Conservation (phyloP, 2,888 invertebrate genomes). For the Thymelicus lineola region DNA sequence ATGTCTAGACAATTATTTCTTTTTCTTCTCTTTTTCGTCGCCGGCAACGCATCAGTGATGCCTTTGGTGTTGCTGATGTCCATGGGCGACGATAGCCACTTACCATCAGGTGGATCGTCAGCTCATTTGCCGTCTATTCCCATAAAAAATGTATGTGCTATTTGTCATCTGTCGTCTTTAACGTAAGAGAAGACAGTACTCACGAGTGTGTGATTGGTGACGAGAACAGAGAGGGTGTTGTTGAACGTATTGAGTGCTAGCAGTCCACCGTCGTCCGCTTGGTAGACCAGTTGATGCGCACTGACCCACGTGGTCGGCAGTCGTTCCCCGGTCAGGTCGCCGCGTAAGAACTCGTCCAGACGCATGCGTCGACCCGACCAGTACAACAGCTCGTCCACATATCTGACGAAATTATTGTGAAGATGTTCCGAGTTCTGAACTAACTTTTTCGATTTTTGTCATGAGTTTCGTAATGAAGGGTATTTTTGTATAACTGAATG, state of each 20-base stretch:
- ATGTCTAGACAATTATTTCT: no score
- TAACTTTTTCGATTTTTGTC: no score
- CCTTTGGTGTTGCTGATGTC: no score
- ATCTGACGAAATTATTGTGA: slow-evolving; percentile 71
- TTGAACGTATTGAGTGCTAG: slow-evolving; percentile 91
- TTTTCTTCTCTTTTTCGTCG: no score
- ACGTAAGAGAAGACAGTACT: slow-evolving; percentile 59
- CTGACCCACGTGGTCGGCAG: slow-evolving; percentile 93
- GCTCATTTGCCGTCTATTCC: no score
- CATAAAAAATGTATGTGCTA: no score
- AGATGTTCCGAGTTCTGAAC: no score
- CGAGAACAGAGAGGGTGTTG: slow-evolving; percentile 91
- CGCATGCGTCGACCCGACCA: slow-evolving; percentile 95
- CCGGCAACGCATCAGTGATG: no score
- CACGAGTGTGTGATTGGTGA: slow-evolving; percentile 94
- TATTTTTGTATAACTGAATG: no score
- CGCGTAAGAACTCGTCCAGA: slow-evolving; percentile 93
- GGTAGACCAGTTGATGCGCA: slow-evolving; percentile 93
- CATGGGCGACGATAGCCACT: no score
- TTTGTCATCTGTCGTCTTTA: not conserved
- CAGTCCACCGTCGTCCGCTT: slow-evolving; percentile 93
- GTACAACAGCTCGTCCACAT: slow-evolving; percentile 95
- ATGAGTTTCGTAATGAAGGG: no score
- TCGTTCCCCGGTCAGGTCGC: slow-evolving; percentile 89
- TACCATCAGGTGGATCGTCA: no score